phyloP scores from a whole-genome alignment of 64 coral and sea anemone genomes.

The Catalaphyllia jardinei region DNA sequence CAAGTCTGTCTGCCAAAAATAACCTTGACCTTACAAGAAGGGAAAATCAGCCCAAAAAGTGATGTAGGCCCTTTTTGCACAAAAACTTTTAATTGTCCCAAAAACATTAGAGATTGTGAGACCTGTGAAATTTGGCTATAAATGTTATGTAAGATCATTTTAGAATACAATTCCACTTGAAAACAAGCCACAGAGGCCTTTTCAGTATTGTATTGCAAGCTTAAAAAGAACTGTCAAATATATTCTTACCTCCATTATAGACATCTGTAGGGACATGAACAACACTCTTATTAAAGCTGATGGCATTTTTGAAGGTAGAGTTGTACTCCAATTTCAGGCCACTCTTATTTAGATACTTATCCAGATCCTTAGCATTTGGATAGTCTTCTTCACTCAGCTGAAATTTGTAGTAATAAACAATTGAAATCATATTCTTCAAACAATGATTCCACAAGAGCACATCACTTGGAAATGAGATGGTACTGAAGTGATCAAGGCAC shows the following conservation, averaged over 20 bases:
- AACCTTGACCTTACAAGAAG: no score
- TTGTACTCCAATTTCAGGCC: conserved; percentile 23
- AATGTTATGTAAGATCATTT: no score
- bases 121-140: no score
- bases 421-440: neutral
- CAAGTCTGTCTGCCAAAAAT: no score
- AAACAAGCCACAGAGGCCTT: neutral
- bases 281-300: conserved; percentile 63
- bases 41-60: no score
- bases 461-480: neutral
- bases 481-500: no score
- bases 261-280: conserved; percentile 83
- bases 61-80: no score
- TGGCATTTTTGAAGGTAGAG: conserved; percentile 21
- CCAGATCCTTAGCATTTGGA: conserved; percentile 63
- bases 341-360: conserved; percentile 37
- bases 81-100: no score
- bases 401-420: neutral
- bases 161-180: no score
- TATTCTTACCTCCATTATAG: conserved; percentile 71
- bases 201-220: no score
- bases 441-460: neutral
- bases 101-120: no score
- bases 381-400: conserved; percentile 43
- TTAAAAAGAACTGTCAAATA: neutral